Percentiles rank a stretch among this genome's conserved stretches.
Conservation (phyloP, 2,888 invertebrate genomes). For the Spisula solida region DNA sequence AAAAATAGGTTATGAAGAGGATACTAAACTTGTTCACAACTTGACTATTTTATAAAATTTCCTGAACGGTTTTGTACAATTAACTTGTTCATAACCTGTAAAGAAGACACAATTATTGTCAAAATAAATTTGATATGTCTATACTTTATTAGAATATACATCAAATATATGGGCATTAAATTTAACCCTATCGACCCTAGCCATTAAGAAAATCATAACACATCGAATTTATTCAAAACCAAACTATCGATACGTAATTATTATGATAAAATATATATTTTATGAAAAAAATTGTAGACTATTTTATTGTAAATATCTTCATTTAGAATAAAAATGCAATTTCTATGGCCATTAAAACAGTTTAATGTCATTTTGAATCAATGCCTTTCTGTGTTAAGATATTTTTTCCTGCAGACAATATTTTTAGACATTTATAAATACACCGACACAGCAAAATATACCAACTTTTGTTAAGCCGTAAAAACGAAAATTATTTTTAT, state of each 20-base stretch:
- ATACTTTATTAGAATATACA: neutral
- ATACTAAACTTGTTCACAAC: too few species aligned
- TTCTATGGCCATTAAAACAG: neutral
- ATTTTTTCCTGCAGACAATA: neutral
- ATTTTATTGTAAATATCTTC: neutral
- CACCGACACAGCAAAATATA: neutral
- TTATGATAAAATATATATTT: neutral
- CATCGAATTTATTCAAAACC: neutral
- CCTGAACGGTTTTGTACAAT: too few species aligned
- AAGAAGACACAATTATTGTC: neutral
- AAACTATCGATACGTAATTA: neutral
- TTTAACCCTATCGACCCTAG: neutral
- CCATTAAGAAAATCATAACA: neutral
- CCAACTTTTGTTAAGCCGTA: neutral
- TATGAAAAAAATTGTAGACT: neutral
- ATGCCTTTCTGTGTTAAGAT: neutral
- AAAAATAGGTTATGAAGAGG: neutral
- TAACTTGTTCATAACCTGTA: too few species aligned
- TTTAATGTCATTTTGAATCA: neutral
- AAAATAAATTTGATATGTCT: neutral
- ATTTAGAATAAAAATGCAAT: neutral
- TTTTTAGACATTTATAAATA: neutral
- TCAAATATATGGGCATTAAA: neutral
- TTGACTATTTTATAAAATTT: too few species aligned
- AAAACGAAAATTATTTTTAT: constrained; percentile 32